These are phyloP conservation scores for Ptychoptera contaminata DNA, from an alignment of 2,888 invertebrate species.

Conservation along the genomic window DNA sequence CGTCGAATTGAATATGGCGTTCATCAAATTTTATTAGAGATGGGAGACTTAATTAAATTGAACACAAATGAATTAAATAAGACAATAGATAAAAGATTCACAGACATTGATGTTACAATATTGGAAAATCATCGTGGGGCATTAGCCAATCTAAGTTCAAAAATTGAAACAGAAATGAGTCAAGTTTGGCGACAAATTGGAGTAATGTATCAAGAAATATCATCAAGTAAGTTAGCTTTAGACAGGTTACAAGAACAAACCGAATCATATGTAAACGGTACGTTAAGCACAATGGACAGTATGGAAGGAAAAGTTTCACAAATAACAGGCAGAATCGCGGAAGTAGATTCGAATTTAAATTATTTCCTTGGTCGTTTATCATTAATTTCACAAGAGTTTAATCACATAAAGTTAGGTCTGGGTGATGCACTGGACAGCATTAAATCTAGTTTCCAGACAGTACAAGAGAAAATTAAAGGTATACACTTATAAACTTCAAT, in stretches of 20 bases:
- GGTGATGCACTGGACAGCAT: constrained; percentile 56
- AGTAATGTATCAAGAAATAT: constrained; percentile 72
- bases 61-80: constrained; percentile 49
- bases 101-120: constrained; percentile 50
- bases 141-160: constrained; percentile 54
- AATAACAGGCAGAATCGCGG: constrained; percentile 59
- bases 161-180: constrained; percentile 65
- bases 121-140: constrained; percentile 55
- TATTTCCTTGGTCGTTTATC: constrained; percentile 63
- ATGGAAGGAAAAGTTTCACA: constrained; percentile 65
- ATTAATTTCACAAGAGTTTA: constrained; percentile 71
- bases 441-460: constrained; percentile 45
- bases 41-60: constrained; percentile 49
- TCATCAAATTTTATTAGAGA: constrained; percentile 61
- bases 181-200: constrained; percentile 85
- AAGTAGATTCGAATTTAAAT: constrained; percentile 70
- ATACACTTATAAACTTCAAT: background rate
- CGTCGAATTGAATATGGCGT: constrained; percentile 72
- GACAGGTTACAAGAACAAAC: constrained; percentile 59
- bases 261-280: constrained; percentile 64
- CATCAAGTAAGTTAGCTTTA: constrained; percentile 55
- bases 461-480: constrained; percentile 36
- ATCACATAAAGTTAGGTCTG: constrained; percentile 59
- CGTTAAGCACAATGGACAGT: constrained; percentile 55
- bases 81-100: constrained; percentile 51